Evolutionary conservation across 2,888 invertebrate genomes (phyloP).

Genomic region (Galerucella calmariensis): DNA sequence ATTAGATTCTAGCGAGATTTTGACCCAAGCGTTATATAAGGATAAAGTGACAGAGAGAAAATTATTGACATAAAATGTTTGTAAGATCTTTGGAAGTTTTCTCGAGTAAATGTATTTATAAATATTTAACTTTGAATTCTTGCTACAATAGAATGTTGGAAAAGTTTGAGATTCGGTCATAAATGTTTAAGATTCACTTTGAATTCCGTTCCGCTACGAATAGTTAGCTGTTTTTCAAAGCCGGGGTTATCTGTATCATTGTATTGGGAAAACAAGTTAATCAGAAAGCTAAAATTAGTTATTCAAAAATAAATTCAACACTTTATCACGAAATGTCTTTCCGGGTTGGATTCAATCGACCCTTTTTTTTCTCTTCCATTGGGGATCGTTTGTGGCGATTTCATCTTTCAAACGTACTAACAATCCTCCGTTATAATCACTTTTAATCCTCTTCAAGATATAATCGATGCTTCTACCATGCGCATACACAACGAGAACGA

Average conservation of each 20-base stretch:
- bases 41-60: neutral
- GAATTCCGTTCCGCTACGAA: neutral
- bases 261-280: neutral
- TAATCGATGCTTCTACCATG: too few relatives aligned
- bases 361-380: too few relatives aligned
- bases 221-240: neutral
- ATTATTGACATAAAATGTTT: neutral
- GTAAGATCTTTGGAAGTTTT: neutral
- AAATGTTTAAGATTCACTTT: neutral
- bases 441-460: too few relatives aligned
- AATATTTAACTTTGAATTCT: neutral
- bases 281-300: neutral
- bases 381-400: too few relatives aligned
- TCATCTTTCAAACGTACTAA: too few relatives aligned
- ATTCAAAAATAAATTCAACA: too few relatives aligned
- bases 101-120: neutral
- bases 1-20: neutral
- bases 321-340: too few relatives aligned
- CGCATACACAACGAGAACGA: too few relatives aligned
- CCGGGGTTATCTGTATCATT: neutral
- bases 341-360: too few relatives aligned
- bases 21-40: neutral
- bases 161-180: neutral
- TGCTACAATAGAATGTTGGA: neutral
- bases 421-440: too few relatives aligned